Evolutionary conservation across 64 coral and sea anemone species (phyloP), one percentile per base, ranked within the genome.

Genomic region (Montipora efflorescens): DNA sequence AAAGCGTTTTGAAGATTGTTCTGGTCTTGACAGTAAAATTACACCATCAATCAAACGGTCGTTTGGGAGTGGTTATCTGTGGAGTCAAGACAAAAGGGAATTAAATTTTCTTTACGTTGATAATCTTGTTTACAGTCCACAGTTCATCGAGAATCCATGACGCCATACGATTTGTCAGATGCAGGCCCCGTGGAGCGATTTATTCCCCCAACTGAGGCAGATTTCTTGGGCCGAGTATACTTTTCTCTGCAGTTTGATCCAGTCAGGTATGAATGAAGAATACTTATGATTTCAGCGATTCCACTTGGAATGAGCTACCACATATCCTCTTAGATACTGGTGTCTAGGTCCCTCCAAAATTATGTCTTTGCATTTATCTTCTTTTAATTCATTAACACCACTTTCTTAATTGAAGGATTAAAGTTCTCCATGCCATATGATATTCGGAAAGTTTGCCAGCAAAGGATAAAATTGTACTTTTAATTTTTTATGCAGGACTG

Each of bases 191-290:
- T 78, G 25, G 92, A 94, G 71, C 87, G 88, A 47, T 95, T 92
- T 21, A 82, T 84, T 73, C 76, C 93, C 43, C 95, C 95, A 48
- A 79, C 51, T 73, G 95, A 97, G 28, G 95, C 95, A 28, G 92
- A 96, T 52, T 96, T 96, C 47, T 82, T 96, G 6, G 95, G 95
- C 2, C 77, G 95, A 79, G 86, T 96, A 51, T 96, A 96, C 18
- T 94, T 96, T 80, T 96, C 95, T 76, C 76, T 96, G 6, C 92
- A 91, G 59, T 96, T 93, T 51, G 83, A 81, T 74, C 43, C 88
- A 23, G 74, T 61, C 61, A 90, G 95, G 95, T 96, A 48, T 91
- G 75, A 43, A 21, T 21, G 20, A 71, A 64, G 14, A 64, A 64
- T 64, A 16, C 11, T 57, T 11, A 57, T 11, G 11, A 11, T 57